Conservation (phyloP, 2,797 vertebrate genomes). For the Atherinosoma microstoma region DNA sequence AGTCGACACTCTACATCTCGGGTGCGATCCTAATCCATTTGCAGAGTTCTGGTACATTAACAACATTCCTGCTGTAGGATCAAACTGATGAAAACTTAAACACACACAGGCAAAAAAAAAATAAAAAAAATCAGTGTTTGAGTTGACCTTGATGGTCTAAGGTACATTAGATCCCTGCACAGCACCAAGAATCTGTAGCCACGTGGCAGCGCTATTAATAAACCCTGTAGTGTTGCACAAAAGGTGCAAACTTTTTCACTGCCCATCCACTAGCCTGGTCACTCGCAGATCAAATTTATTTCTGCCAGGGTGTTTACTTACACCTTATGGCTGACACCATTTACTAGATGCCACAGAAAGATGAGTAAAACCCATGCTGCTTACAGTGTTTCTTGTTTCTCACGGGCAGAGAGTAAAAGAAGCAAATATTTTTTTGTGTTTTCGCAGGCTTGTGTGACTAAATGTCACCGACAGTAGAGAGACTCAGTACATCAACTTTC, state of each 20-base stretch:
- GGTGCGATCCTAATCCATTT: background rate
- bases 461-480: conserved; percentile 12
- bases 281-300: background rate
- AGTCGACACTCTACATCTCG: background rate
- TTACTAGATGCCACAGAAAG: conserved; percentile 8
- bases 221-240: conserved; percentile 46
- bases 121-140: conserved; percentile 10
- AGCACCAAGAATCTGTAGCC: conserved; percentile 40
- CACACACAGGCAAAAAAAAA: background rate
- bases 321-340: background rate
- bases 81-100: background rate
- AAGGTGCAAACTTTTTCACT: conserved; percentile 56
- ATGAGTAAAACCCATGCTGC: conserved; percentile 25
- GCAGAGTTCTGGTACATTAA: conserved; percentile 3
- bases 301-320: background rate
- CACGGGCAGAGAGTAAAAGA: background rate
- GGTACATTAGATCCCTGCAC: conserved; percentile 46
- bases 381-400: conserved; percentile 16
- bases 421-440: no score
- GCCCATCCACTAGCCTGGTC: background rate
- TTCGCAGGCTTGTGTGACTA: conserved; percentile 23
- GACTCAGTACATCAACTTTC: background rate
- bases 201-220: conserved; percentile 72
- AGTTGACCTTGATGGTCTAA: conserved; percentile 61
- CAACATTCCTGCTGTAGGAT: conserved; percentile 3